A percentile compares a stretch with the other conserved stretches of the same genome.
phyloP scores from a whole-genome alignment of 2,113 vertebrate genomes.

The Maccullochella peelii region DNA sequence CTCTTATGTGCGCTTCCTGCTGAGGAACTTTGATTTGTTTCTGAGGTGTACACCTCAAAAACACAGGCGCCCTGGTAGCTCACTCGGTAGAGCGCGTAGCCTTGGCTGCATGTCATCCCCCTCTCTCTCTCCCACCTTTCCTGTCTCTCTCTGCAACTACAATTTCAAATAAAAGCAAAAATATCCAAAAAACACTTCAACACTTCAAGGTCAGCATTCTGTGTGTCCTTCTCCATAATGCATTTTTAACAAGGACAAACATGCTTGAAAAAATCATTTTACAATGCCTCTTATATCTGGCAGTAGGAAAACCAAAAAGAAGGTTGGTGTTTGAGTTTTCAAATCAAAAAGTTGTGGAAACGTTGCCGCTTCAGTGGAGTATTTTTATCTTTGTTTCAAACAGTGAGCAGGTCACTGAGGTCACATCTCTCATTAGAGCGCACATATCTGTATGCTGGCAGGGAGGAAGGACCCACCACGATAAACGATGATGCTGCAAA shows the following conservation, averaged over 20 bases:
- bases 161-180: no score
- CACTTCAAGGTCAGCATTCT: background rate
- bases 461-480: slow-evolving; percentile 4
- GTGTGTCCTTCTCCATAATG: slow-evolving; percentile 6
- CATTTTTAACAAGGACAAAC: slow-evolving; percentile 47
- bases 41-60: background rate
- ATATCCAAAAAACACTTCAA: background rate
- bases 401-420: slow-evolving; percentile 32
- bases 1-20: background rate
- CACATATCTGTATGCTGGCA: slow-evolving; percentile 27
- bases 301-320: background rate
- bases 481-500: slow-evolving; percentile 59
- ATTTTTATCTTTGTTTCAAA: slow-evolving; percentile 48
- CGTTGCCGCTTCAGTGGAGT: background rate
- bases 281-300: background rate
- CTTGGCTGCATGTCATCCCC: no score
- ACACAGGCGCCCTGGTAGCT: no score
- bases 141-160: no score
- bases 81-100: no score
- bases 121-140: no score
- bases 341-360: background rate
- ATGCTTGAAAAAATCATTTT: background rate
- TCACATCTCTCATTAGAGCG: slow-evolving; percentile 48
- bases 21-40: slow-evolving; percentile 25
- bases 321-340: slow-evolving; percentile 19